Evolutionary conservation across 2,113 vertebrate species (phyloP), one percentile per base, ranked within the genome.

Genomic region (Pholis gunnellus): DNA sequence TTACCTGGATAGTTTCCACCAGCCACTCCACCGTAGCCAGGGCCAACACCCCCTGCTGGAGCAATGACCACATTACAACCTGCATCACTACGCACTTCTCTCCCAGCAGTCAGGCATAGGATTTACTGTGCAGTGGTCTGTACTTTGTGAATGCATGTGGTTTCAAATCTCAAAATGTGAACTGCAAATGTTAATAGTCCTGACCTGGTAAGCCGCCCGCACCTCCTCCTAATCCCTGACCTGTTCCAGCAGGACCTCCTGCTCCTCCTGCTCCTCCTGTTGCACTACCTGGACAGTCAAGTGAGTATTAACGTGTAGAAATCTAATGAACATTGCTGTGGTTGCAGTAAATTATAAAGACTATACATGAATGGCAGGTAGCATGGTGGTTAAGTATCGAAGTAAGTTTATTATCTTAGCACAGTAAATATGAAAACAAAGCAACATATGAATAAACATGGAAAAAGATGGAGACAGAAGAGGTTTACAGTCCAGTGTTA

Each of bases 1-100:
- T 31, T 83, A 92, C 93, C 93, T 87, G 90, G 64, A 67, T 88
- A 91, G 34, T 13, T 40, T 86, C 88, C 91, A 69, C 83, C 88
- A 66, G 73, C 74, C 44, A 22, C 9, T 7, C 89, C 86, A 7
- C 88, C 90, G 75, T 64, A 90, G 8, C 91, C 89, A 68, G 83
- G 85, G 7, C 77, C 85, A 46, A 29, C 85, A 9, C 87, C 89
- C n/a, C 92, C 88, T 93, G 81, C 67, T 89, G 88, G 81, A 81
- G 54, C 1, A 82, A 57, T 22, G 0, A 8, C 15, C 36, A 81
- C 76, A 88, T 92, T 88, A 82, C 82, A 84, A 27, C 11, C 38
- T 67, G 20, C 29, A 60, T 29, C 4, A 40, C 56, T 60, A 20
- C 4, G 10, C 40, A 63, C 72, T n/a, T 84, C 25, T 54, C 42